Percentiles rank a stretch among this genome's conserved stretches.
Conservation (phyloP, 1,140 invertebrate species). For the Coptotermes formosanus region DNA sequence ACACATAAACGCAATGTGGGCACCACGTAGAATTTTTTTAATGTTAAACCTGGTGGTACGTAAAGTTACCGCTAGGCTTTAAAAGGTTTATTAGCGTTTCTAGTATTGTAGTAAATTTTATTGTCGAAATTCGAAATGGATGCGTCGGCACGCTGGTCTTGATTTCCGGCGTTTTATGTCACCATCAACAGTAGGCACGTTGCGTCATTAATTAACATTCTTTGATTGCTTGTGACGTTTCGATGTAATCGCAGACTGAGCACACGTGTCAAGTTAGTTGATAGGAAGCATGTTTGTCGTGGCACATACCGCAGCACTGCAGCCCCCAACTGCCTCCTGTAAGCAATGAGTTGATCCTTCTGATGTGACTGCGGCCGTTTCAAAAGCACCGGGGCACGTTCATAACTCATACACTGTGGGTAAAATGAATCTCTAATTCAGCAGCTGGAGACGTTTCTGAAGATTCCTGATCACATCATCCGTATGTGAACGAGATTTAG, state of each 20-base stretch:
- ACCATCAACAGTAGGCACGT: not conserved
- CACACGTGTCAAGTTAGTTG: not conserved
- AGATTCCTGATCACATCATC: not conserved
- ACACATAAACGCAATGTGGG: too few species aligned
- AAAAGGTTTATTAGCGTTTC: too few species aligned
- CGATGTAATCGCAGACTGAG: not conserved
- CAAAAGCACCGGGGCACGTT: not conserved
- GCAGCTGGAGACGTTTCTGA: not conserved
- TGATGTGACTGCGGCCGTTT: not conserved
- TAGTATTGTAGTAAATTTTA: too few species aligned
- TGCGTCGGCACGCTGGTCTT: not conserved
- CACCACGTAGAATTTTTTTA: too few species aligned
- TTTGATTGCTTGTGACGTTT: slow-evolving; percentile 18
- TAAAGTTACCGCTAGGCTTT: too few species aligned
- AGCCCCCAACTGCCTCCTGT: not conserved
- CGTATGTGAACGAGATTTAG: not conserved
- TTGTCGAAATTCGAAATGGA: not conserved
- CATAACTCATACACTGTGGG: not conserved
- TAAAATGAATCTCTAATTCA: not conserved
- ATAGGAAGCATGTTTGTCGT: not conserved
- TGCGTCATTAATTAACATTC: slow-evolving; percentile 16
- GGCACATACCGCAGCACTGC: not conserved
- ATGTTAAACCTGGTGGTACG: too few species aligned
- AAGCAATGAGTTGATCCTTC: not conserved
- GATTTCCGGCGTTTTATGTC: not conserved